A percentile compares a stretch with the other conserved stretches of the same genome.
Conservation (phyloP, 2,113 vertebrate genomes). For the Lampris incognitus region DNA sequence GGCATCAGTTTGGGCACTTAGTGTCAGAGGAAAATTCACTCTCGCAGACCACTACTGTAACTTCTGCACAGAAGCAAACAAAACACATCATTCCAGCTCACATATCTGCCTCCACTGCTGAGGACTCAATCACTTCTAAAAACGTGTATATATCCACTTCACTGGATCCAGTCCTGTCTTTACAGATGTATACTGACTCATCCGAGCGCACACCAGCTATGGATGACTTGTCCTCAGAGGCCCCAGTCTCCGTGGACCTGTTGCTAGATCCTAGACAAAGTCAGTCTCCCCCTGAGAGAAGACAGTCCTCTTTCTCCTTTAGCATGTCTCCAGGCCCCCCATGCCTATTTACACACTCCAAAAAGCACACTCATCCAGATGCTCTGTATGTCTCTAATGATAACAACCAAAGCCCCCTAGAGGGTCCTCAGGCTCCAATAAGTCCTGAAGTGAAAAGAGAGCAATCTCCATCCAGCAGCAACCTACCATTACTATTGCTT, state of each 20-base stretch:
- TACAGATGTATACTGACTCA: slow-evolving; percentile 46
- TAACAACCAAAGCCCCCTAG: slow-evolving; percentile 56
- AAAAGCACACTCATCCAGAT: slow-evolving; percentile 36
- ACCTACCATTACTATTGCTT: slow-evolving; percentile 39
- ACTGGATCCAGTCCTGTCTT: slow-evolving; percentile 4
- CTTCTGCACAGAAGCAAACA: not conserved
- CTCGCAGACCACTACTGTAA: slow-evolving; percentile 18
- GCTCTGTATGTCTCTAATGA: slow-evolving; percentile 42
- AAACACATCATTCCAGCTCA: slow-evolving; percentile 16
- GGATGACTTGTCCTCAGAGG: slow-evolving; percentile 25
- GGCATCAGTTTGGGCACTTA: slow-evolving; percentile 39
- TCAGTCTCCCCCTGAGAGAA: slow-evolving; percentile 39
- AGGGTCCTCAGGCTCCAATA: slow-evolving; percentile 34
- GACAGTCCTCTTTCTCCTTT: slow-evolving; percentile 33
- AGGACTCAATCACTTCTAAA: slow-evolving; percentile 35
- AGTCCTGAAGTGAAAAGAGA: slow-evolving; percentile 49
- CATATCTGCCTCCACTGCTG: slow-evolving; percentile 22
- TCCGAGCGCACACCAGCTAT: slow-evolving; percentile 30
- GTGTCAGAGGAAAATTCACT: slow-evolving; percentile 17
- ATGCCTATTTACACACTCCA: slow-evolving; percentile 53
- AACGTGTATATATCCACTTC: slow-evolving; percentile 7
- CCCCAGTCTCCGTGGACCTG: slow-evolving; percentile 27
- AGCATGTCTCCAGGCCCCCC: slow-evolving; percentile 51
- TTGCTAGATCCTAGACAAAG: slow-evolving; percentile 21
- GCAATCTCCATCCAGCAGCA: slow-evolving; percentile 50